Evolutionary conservation across 2,797 vertebrate species (phyloP).

Genomic region (Rhinophrynus dorsalis): DNA sequence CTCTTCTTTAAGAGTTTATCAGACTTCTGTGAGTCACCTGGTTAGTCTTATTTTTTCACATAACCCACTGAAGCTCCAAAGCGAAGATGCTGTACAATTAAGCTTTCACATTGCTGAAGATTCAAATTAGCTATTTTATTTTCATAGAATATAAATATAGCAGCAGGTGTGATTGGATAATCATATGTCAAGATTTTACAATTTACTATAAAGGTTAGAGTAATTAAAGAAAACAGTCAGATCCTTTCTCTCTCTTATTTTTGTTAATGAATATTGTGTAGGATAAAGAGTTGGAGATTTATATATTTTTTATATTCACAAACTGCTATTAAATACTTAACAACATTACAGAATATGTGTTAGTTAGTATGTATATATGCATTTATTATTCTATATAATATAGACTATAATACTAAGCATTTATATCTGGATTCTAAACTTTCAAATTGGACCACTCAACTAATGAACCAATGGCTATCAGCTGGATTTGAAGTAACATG

Average conservation of each 20-base stretch:
- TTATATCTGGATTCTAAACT: no score
- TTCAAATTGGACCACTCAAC: no score
- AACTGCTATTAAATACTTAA: no score
- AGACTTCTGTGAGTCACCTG: background rate
- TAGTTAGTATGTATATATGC: no score
- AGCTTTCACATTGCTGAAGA: constrained; percentile 18
- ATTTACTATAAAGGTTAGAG: constrained; percentile 30
- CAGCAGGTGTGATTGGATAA: constrained; percentile 39
- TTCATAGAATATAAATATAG: constrained; percentile 35
- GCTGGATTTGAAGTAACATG: no score
- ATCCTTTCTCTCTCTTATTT: background rate
- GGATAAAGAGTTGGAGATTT: no score
- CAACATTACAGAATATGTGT: no score
- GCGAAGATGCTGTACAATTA: constrained; percentile 23
- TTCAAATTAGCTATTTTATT: constrained; percentile 32
- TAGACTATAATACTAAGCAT: no score
- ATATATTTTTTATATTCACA: no score
- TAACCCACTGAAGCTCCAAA: constrained; percentile 1
- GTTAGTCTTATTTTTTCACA: background rate
- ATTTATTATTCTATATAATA: no score
- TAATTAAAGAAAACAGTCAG: constrained; percentile 13
- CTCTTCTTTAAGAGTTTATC: background rate
- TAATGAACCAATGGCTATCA: no score
- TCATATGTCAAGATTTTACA: constrained; percentile 25
- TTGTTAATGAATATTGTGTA: background rate